Conservation (phyloP, 64 coral and sea anemone genomes). For the Stichodactyla mertensii region DNA sequence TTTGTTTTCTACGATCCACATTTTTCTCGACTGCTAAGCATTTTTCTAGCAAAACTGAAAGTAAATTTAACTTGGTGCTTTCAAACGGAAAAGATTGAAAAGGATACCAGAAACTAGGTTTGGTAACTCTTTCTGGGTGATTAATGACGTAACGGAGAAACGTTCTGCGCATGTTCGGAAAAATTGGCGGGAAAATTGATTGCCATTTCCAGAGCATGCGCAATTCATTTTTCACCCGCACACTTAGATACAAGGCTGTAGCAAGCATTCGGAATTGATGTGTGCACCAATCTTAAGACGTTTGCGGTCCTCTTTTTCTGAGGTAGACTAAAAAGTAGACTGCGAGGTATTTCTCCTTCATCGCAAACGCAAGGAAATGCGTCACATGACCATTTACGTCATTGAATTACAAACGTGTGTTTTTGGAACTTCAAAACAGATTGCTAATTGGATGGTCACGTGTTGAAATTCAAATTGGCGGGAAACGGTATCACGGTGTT, state of each 20-base stretch:
- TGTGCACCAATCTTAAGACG: too few relatives aligned
- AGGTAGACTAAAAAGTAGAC: background rate
- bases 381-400: background rate
- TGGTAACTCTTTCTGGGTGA: background rate
- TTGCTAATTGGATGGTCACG: too few relatives aligned
- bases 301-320: background rate
- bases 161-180: background rate
- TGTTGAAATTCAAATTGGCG: background rate
- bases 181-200: background rate
- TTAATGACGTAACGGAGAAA: background rate
- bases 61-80: background rate
- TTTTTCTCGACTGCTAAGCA: background rate
- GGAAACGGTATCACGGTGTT: background rate
- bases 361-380: background rate
- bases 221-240: background rate
- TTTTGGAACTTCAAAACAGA: too few relatives aligned
- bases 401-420: too few relatives aligned
- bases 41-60: constrained; percentile 9
- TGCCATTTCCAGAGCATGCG: background rate
- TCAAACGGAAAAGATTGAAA: background rate
- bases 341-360: background rate
- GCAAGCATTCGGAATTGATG: too few relatives aligned
- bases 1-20: constrained; percentile 3
- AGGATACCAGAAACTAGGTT: background rate
- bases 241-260: background rate